Conservation (phyloP, 23 tunicate species). For the Trididemnum miniatum region DNA sequence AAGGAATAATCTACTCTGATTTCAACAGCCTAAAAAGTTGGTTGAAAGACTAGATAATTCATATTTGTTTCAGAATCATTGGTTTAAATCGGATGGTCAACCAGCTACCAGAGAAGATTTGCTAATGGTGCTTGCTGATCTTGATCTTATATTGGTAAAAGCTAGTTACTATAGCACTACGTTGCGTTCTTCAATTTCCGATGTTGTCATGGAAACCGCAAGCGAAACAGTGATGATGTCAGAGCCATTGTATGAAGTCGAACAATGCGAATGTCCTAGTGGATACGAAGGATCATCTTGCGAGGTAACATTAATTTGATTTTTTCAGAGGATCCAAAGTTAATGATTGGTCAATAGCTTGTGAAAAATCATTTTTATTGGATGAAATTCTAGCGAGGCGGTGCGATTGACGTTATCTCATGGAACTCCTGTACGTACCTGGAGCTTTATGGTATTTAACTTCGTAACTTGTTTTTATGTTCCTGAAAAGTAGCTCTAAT, state of each 20-base stretch:
- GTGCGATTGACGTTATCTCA: no score
- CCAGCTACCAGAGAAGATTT: conserved; percentile 88
- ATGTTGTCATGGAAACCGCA: conserved; percentile 91
- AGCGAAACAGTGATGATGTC: conserved; percentile 40
- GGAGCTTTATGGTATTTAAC: no score
- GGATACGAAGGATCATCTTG: conserved; percentile 98
- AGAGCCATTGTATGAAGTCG: conserved; percentile 77
- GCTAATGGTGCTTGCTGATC: conserved; percentile 90
- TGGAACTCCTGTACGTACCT: no score
- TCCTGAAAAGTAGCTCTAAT: no score
- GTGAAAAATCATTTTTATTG: no score
- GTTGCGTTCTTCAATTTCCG: conserved; percentile 41
- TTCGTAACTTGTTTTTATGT: no score
- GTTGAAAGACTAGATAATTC: no score
- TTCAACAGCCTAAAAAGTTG: no score
- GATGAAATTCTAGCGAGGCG: no score
- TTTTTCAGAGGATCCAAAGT: no score
- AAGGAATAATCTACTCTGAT: no score
- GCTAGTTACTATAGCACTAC: conserved; percentile 66
- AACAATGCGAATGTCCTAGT: conserved; percentile 89
- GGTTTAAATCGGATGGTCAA: conserved; percentile 63
- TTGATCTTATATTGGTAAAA: conserved; percentile 63
- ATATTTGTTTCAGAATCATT: conserved; percentile 47
- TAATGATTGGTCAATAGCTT: no score
- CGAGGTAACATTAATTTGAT: conserved; percentile 52